Evolutionary conservation across 2,113 vertebrate species (phyloP), one percentile per base, ranked within the genome.

Genomic region (Takifugu bimaculatus): DNA sequence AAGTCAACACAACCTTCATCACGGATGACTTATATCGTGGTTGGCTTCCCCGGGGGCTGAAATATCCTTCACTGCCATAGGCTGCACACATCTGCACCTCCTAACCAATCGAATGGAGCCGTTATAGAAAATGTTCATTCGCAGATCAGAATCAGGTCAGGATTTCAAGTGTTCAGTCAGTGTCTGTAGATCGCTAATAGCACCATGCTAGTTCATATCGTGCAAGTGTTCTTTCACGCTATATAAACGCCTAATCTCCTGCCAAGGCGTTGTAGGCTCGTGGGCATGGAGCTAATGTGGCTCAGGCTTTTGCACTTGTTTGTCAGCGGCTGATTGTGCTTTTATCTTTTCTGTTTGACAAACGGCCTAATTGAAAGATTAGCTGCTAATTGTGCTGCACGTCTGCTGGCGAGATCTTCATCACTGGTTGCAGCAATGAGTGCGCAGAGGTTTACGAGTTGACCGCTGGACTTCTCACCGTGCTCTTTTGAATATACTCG

Each of bases 1-100:
- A 53, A 35, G 48, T 63, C 62, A 65, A 45, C 20, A 9, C 59
- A 65, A 70, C 69, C 68, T 42, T 1, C 49, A 59, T 74, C 54
- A 53, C 62, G 59, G 60, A 44, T 15, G 54, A 49, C 57, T 61
- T 79, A 81, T 69, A 80, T 64, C 52, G 32, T 57, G 64, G 48
- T 70, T 68, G 53, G 13, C 15, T 55, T 63, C 51, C 57, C 72
- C 0, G 4, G 50, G 50, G 29, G 50, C 43, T 35, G 44, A 54
- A 53, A 51, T 28, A 54, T 60, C 43, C 58, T 26, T 29, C 26
- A 2, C n/a, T 32, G 28, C 55, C 15, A 11, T 10, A 7, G 11
- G 25, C 45, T 52, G 45, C 57, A 60, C 72, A 43, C 64, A 62
- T 64, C 65, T 54, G 39, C 3, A 2, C 6, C 29, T 51, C 57